Base-by-base conservation (phyloP, 2,797 vertebrate species). In the Craterocephalus amniculus region DNA sequence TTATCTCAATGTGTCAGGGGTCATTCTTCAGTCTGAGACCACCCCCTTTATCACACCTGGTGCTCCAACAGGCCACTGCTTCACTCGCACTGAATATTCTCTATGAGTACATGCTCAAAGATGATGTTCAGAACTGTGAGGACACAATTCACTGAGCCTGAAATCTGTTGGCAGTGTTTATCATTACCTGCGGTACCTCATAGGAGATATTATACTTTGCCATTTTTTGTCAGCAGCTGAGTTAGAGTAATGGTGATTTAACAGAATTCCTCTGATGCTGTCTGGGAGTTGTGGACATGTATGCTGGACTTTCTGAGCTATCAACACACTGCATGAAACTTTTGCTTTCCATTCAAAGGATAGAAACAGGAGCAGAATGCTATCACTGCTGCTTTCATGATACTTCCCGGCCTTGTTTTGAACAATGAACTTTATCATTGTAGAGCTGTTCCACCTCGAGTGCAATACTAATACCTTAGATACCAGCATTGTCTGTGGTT, bases 31-130 rank as follows among this genome's bases (percentile, higher is more conserved):
- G 7, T 27, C 29, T 69, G 16, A 61, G 79, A 58, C 72, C 58
- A 4, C n/a, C 83, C 85, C 79, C 79, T 77, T 71, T 70, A 72
- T 68, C 73, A 72, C 88, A 87, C 85, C 84, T 89, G 91, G 92
- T 93, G 93, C 93, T 94, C 83, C 81, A 79, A 79, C 83, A 81
- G 81, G 83, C 78, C 80, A 60, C 67, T 67, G 62, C 76, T 87
- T 77, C 62, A 74, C 80, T 75, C 83, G 74, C 82, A 66, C 73
- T 85, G 78, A 72, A 67, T 1, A 72, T 73, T 81, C 72, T 78
- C 74, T 69, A 11, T n/a, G 16, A 85, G 63, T 70, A 65, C 72
- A 31, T 66, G 78, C 59, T 58, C 51, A 77, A 81, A 38, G 38
- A 73, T 40, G 45, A 77, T 14, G 56, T 76, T 80, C 56, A 76